Base-by-base conservation (phyloP, 1,140 invertebrate species). In the Armadillidium nasatum region DNA sequence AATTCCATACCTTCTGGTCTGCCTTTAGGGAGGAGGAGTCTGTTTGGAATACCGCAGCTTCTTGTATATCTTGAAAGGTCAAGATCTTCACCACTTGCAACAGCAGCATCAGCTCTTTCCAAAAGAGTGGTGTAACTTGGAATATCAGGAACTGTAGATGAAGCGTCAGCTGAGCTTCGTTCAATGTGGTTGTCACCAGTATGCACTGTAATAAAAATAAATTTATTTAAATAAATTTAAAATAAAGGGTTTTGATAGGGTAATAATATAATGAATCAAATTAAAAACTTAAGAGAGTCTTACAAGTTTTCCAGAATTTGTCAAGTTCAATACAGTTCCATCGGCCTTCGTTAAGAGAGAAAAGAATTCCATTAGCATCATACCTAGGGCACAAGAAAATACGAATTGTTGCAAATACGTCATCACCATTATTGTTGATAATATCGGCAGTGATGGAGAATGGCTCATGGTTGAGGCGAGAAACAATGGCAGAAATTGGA, bases 1-100 rank as follows among this genome's bases (percentile, higher is more conserved):
- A 87, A 90, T 33, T 87, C 83, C 82, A 88, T 86, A 78, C 91
- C 91, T 76, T 87, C 88, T 77, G 86, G 84, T 75, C 85, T 88
- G 80, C 91, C 91, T 81, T 87, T 90, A 23, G 91, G 91, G 77
- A 93, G 82, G 76, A 91, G 85, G 44, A 91, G 83, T 72, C 89
- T 87, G 43, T 88, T 85, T 19, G 90, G 90, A 81, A 89, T 87
- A 11, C 87, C 87, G 77, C 86, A 88, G 73, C 85, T 84, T 33
- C 80, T 82, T 44, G 73, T 71, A 46, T 78, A 77, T 67, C 79
- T 13, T 10, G 67, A 2, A 46, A 75, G 70, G 33, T 50, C 68
- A 10, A 46, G 44, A 66, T 44, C 74, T 19, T 46, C 66, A 6
- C 60, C n/a, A 10, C 54, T 15, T 15, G 67, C 13, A 15, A 45